These are phyloP conservation scores for Ceratina australensis DNA, from an alignment of 1,140 invertebrate species.

Conservation along the genomic window DNA sequence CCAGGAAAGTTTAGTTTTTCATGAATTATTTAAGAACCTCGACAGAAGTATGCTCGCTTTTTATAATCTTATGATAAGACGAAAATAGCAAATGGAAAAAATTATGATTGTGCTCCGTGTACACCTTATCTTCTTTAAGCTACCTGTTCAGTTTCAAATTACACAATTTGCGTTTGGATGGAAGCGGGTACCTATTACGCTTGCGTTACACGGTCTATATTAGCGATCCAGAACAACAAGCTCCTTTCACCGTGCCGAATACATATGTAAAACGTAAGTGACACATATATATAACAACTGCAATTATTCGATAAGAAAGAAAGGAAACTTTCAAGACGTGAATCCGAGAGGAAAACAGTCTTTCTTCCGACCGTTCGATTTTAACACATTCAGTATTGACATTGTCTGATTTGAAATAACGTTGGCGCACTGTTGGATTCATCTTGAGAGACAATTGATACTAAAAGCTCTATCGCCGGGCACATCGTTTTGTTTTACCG, in stretches of 20 bases:
- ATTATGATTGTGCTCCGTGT: no score
- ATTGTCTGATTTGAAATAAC: slow-evolving; percentile 13
- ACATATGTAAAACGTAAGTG: slow-evolving; percentile 21
- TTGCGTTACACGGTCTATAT: neutral
- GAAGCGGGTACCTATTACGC: no score
- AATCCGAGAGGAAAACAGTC: neutral
- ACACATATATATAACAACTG: neutral
- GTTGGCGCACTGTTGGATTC: neutral
- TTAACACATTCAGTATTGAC: slow-evolving; percentile 10
- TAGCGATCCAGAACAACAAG: slow-evolving; percentile 8
- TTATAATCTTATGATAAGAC: no score
- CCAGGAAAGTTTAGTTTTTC: no score
- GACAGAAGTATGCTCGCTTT: no score
- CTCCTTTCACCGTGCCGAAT: slow-evolving; percentile 31
- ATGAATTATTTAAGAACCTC: no score
- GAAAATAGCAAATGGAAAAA: no score
- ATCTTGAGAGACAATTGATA: slow-evolving; percentile 28
- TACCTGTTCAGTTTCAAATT: no score
- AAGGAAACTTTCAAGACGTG: neutral
- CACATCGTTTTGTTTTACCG: slow-evolving; percentile 13
- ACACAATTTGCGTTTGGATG: no score
- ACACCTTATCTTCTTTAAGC: no score
- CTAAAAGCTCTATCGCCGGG: neutral
- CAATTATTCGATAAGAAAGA: neutral
- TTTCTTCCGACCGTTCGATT: neutral